A percentile compares a stretch with the other conserved stretches of the same genome.
phyloP scores from a whole-genome alignment of 2,888 invertebrate genomes.

The Kuschelorhynchus macadamiae region DNA sequence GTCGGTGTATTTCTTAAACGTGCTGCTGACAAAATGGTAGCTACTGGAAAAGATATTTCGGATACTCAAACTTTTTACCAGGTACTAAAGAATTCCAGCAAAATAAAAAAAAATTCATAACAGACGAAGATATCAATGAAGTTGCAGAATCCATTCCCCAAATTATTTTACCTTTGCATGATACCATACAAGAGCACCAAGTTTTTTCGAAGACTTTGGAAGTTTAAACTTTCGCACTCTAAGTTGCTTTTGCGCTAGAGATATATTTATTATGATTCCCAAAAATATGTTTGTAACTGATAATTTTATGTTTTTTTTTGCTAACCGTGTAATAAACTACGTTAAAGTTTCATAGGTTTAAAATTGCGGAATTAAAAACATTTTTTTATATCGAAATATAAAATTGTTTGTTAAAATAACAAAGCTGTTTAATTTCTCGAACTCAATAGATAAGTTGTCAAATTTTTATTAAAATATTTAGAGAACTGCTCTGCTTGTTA shows the following conservation, averaged over 20 bases:
- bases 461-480: too few relatives aligned
- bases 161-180: not conserved
- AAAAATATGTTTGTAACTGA: too few relatives aligned
- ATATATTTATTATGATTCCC: too few relatives aligned
- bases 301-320: too few relatives aligned
- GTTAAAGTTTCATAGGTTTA: too few relatives aligned
- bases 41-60: slow-evolving; percentile 5
- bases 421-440: too few relatives aligned
- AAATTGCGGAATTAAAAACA: too few relatives aligned
- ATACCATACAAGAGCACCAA: slow-evolving; percentile 10
- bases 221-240: not conserved
- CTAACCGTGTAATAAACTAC: too few relatives aligned
- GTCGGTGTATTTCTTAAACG: slow-evolving; percentile 7
- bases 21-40: not conserved
- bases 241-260: slow-evolving; percentile 1
- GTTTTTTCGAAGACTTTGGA: not conserved
- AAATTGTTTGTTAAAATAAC: too few relatives aligned
- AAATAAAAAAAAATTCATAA: not conserved
- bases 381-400: too few relatives aligned
- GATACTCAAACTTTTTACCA: not conserved
- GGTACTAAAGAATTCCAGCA: slow-evolving; percentile 2
- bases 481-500: too few relatives aligned
- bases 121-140: slow-evolving; percentile 1
- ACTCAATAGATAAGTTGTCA: too few relatives aligned
- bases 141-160: not conserved